These are phyloP conservation scores for Limnephilus rhombicus DNA, from an alignment of 2,888 invertebrate species.

Conservation along the genomic window DNA sequence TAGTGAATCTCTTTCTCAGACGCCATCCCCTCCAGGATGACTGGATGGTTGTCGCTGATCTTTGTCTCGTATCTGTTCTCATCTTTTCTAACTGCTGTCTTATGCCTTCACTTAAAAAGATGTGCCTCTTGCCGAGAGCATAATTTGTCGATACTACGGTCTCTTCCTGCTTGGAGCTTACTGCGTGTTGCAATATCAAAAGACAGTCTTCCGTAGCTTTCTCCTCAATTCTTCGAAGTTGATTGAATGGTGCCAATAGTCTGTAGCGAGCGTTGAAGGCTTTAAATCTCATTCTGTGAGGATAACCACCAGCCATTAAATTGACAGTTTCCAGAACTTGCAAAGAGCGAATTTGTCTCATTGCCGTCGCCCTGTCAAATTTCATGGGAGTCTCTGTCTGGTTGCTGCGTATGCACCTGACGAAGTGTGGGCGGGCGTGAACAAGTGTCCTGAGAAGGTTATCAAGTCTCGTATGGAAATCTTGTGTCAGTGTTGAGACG, in stretches of 20 bases:
- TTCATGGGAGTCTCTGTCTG: conserved; percentile 87
- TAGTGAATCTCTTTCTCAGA: conserved; percentile 82
- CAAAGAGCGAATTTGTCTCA: conserved; percentile 92
- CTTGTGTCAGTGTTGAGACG: conserved; percentile 93
- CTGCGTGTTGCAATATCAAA: conserved; percentile 83
- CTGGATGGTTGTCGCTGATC: conserved; percentile 91
- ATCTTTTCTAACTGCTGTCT: conserved; percentile 92
- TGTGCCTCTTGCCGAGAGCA: conserved; percentile 95
- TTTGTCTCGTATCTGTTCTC: conserved; percentile 85
- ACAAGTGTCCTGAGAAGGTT: conserved; percentile 94
- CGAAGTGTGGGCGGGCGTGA: conserved; percentile 96
- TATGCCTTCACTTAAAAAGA: conserved; percentile 95
- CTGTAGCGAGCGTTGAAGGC: conserved; percentile 93
- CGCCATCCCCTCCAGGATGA: conserved; percentile 91
- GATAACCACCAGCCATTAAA: conserved; percentile 96
- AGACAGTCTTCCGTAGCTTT: conserved; percentile 87
- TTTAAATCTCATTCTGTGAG: conserved; percentile 96
- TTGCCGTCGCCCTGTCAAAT: conserved; percentile 90
- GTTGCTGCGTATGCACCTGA: conserved; percentile 94
- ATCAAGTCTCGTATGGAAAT: conserved; percentile 96
- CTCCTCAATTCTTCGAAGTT: conserved; percentile 81
- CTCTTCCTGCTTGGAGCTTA: conserved; percentile 69
- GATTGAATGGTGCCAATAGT: conserved; percentile 88
- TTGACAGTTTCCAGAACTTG: conserved; percentile 96
- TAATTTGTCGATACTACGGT: conserved; percentile 84